phyloP scores from a whole-genome alignment of 2,113 vertebrate species.

The Cygnus atratus region DNA sequence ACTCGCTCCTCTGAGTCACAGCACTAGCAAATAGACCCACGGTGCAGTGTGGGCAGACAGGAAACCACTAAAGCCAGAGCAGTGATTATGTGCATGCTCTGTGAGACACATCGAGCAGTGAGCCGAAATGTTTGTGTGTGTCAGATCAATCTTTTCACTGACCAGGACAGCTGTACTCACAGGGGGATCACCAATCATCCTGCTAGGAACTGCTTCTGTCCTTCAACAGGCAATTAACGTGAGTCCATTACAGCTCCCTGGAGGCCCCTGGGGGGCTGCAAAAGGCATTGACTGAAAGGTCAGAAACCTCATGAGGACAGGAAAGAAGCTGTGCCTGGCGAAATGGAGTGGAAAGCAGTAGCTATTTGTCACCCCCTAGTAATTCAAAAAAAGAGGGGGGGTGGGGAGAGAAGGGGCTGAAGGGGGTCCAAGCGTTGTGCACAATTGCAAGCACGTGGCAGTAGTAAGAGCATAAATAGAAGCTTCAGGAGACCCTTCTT shows the following conservation, averaged over 20 bases:
- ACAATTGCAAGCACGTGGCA: slow-evolving; percentile 50
- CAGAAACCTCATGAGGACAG: slow-evolving; percentile 79
- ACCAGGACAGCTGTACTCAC: slow-evolving; percentile 82
- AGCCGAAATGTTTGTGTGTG: slow-evolving; percentile 62
- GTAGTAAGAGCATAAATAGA: slow-evolving; percentile 51
- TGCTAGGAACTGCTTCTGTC: slow-evolving; percentile 83
- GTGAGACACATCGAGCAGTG: slow-evolving; percentile 9
- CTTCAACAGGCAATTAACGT: slow-evolving; percentile 88
- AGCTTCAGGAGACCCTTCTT: background rate
- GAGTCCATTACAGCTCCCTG: slow-evolving; percentile 84
- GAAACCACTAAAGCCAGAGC: slow-evolving; percentile 53
- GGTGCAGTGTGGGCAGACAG: slow-evolving; percentile 41
- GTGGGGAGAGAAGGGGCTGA: background rate
- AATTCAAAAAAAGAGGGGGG: slow-evolving; percentile 59
- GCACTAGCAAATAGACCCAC: slow-evolving; percentile 38
- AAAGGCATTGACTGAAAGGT: slow-evolving; percentile 83
- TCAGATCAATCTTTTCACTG: slow-evolving; percentile 77
- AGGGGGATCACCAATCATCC: slow-evolving; percentile 83
- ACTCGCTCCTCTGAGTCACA: slow-evolving; percentile 49
- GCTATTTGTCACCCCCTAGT: slow-evolving; percentile 83
- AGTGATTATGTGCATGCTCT: slow-evolving; percentile 47
- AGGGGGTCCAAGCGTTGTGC: slow-evolving; percentile 61
- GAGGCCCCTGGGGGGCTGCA: slow-evolving; percentile 70
- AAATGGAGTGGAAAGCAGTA: slow-evolving; percentile 86
- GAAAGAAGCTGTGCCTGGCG: slow-evolving; percentile 73